Percentiles rank a stretch among this genome's conserved stretches.
phyloP scores from a whole-genome alignment of 2,797 vertebrate species.

The Anabacerthia variegaticeps region DNA sequence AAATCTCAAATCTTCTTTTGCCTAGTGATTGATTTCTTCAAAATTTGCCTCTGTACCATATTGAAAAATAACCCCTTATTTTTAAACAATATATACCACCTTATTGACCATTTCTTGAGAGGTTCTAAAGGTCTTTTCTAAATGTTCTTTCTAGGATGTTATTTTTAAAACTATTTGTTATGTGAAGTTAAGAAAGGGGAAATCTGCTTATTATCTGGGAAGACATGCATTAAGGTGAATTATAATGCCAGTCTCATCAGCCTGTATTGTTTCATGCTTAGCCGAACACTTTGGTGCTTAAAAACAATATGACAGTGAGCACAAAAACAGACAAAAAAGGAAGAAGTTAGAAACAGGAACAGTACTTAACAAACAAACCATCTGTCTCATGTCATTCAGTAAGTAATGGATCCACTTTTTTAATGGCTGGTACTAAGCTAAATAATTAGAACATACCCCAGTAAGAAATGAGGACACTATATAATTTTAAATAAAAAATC shows the following conservation, averaged over 20 bases:
- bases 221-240: background rate
- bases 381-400: background rate
- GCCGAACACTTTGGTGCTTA: background rate
- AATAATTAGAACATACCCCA: background rate
- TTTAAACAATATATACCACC: background rate
- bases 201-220: background rate
- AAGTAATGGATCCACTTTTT: background rate
- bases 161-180: background rate
- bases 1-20: background rate
- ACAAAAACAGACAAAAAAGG: background rate
- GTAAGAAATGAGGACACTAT: background rate
- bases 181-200: background rate
- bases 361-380: background rate
- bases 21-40: background rate
- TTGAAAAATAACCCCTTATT: background rate
- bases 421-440: background rate
- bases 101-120: background rate
- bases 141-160: background rate
- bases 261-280: background rate
- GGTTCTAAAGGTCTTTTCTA: background rate
- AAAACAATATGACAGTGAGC: background rate
- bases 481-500: constrained; percentile 13
- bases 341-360: background rate
- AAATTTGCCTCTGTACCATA: background rate
- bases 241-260: background rate